Base-by-base conservation (phyloP, 2,113 vertebrate genomes). In the Scalopus aquaticus region DNA sequence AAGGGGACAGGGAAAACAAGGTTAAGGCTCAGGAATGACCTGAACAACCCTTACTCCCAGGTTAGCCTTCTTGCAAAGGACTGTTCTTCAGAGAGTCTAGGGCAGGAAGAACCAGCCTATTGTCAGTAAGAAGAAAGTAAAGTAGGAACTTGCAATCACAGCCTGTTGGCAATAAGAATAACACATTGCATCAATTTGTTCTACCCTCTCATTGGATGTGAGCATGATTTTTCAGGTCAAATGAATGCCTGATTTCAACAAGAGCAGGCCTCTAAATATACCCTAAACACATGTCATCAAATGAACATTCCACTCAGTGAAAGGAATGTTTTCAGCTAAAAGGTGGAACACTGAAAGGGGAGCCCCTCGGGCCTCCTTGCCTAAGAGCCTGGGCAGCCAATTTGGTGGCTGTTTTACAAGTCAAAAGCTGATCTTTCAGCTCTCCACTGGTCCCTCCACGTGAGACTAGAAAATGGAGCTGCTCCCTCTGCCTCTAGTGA, bases 351-450 rank as follows among this genome's bases (percentile, higher is more conserved):
- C 44, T 30, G 56, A 84, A 76, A 79, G 69, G 22, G 82, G 39
- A 37, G 76, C 60, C 35, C 56, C 58, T 73, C 7, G 3, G n/a
- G 39, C 67, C 67, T 65, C 92, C 46, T 19, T 54, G 69, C 88
- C 19, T 37, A 94, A 80, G 65, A 49, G 60, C 9, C 54, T 90
- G 30, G 2, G 8, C 3, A 30, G 89, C 93, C 94, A 83, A 87
- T 49, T 73, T 30, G 30, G 94, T 79, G 82, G 90, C 94, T 96
- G 79, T 88, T 95, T 96, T 94, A 91, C 81, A 94, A 96, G 89
- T 96, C 94, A 94, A 93, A 96, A 94, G 91, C 76, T 51, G 39
- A 88, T 69, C 91, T 96, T 96, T 96, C 84, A 77, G 19, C 46
- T 49, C 85, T 28, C 94, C 77, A 1, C 56, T 28, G 64, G 39